phyloP scores from a whole-genome alignment of 2,113 vertebrate genomes.

The Lontra canadensis region DNA sequence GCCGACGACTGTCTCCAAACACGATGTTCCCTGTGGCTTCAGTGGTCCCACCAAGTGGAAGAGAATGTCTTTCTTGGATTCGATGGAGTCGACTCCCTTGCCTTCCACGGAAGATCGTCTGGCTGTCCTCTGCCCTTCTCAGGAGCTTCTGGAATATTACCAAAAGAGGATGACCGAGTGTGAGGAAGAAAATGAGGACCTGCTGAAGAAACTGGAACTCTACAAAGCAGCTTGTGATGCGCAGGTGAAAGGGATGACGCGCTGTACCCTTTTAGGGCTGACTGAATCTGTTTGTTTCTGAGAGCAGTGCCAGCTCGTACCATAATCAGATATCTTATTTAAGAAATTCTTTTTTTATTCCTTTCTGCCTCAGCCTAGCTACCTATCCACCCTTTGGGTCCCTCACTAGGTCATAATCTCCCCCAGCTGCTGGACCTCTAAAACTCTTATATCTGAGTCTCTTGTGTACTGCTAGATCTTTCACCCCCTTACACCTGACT shows the following conservation, averaged over 20 bases:
- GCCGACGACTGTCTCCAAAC: not conserved
- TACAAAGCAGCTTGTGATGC: conserved; percentile 88
- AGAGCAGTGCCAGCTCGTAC: not conserved
- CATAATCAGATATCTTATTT: not conserved
- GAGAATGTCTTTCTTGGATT: conserved; percentile 47
- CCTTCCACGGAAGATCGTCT: conserved; percentile 90
- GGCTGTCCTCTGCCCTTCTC: conserved; percentile 89
- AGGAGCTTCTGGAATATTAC: conserved; percentile 95
- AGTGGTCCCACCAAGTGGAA: not conserved
- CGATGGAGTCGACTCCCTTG: conserved; percentile 85
- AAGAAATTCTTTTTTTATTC: not conserved
- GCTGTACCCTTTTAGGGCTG: not conserved
- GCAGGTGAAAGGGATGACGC: conserved; percentile 84
- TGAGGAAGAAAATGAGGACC: conserved; percentile 92
- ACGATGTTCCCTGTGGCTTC: not conserved
- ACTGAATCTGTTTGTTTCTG: not conserved
- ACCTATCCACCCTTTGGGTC: not conserved
- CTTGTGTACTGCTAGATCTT: not conserved
- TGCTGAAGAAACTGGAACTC: conserved; percentile 91
- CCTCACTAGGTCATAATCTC: not conserved
- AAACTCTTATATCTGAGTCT: not conserved
- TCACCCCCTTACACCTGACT: not conserved
- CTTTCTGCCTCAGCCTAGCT: not conserved
- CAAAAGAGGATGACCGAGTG: conserved; percentile 92
- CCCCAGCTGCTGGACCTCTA: not conserved